phyloP scores from a whole-genome alignment of 2,888 invertebrate species.

The Autographa pulchrina region DNA sequence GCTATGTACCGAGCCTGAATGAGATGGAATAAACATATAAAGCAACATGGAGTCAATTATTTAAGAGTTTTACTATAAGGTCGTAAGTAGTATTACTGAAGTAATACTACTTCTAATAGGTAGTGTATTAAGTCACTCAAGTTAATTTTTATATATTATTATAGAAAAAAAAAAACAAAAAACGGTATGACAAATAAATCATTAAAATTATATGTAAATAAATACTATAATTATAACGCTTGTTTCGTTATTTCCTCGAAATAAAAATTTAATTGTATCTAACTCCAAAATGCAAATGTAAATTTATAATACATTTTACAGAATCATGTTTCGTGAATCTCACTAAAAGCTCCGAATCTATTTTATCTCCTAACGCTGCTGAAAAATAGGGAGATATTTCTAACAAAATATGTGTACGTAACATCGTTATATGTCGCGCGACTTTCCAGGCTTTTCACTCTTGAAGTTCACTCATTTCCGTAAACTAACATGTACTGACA shows the following conservation, averaged over 20 bases:
- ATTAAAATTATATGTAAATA: too few relatives aligned
- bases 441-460: slow-evolving; percentile 49
- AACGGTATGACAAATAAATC: too few relatives aligned
- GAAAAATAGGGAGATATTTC: slow-evolving; percentile 6
- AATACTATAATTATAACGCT: too few relatives aligned
- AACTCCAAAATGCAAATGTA: too few relatives aligned
- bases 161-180: too few relatives aligned
- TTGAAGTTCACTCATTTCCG: slow-evolving; percentile 69
- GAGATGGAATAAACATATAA: not conserved
- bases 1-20: not conserved
- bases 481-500: slow-evolving; percentile 29
- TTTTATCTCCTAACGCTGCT: not conserved
- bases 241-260: too few relatives aligned
- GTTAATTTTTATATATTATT: too few relatives aligned
- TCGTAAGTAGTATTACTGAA: too few relatives aligned
- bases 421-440: slow-evolving; percentile 38
- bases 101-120: too few relatives aligned
- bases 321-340: not conserved
- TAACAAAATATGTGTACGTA: slow-evolving; percentile 7
- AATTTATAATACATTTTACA: too few relatives aligned
- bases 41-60: not conserved
- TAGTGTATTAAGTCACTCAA: too few relatives aligned
- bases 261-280: too few relatives aligned
- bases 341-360: not conserved
- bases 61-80: not conserved